A percentile compares a stretch with the other conserved stretches of the same genome.
phyloP scores from a whole-genome alignment of 1,140 invertebrate genomes.

The Calliphora vicina region DNA sequence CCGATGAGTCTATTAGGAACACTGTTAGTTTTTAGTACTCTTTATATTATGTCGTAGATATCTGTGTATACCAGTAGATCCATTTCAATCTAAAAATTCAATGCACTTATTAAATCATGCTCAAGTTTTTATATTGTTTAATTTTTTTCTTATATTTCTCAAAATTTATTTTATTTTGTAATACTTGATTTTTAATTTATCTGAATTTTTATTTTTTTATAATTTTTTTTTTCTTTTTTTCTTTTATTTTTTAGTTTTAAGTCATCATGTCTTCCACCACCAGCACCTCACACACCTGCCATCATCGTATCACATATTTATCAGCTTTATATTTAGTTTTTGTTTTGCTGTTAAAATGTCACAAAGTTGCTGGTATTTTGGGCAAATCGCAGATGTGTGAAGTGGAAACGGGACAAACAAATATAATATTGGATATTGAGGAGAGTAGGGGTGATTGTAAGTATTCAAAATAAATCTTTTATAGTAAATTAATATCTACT shows the following conservation, averaged over 20 bases:
- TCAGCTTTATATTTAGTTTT: conserved; percentile 20
- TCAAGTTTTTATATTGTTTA: too few species aligned
- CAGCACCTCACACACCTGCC: conserved; percentile 37
- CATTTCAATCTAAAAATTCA: too few species aligned
- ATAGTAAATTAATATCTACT: background rate
- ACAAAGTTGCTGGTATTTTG: conserved; percentile 45
- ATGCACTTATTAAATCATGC: too few species aligned
- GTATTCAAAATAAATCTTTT: conserved; percentile 59
- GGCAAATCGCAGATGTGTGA: conserved; percentile 65
- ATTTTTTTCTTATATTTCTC: background rate
- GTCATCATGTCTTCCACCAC: conserved; percentile 1
- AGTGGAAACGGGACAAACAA: conserved; percentile 83
- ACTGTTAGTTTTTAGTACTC: too few species aligned
- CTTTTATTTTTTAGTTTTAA: conserved; percentile 13
- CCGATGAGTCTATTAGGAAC: too few species aligned
- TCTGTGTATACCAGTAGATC: too few species aligned
- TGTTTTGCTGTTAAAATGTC: conserved; percentile 48
- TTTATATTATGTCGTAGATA: too few species aligned
- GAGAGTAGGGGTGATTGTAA: conserved; percentile 86
- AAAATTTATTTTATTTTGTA: background rate
- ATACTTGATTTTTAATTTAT: background rate
- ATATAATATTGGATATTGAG: conserved; percentile 88
- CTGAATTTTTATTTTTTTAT: background rate
- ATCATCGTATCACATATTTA: conserved; percentile 21
- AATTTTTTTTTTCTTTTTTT: conserved; percentile 10